Evolutionary conservation across 2,888 invertebrate species (phyloP), one percentile per base, ranked within the genome.

Genomic region (Xylota segnis): DNA sequence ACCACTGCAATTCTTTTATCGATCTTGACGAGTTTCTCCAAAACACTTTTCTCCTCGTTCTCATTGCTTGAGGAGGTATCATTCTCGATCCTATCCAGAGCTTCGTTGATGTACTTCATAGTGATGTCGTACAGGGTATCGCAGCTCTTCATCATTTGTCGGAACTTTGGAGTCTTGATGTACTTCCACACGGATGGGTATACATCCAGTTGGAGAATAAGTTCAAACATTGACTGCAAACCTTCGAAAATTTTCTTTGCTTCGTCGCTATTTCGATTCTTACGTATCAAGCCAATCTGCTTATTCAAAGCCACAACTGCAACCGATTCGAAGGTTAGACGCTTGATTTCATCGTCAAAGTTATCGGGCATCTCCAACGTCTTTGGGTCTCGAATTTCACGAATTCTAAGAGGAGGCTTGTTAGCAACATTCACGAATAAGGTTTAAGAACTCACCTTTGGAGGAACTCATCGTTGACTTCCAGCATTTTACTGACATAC

Each of bases 21-120:
- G 18, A 94, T 93, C 56, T 93, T 93, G 29, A 95, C 90, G n/a
- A 96, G 90, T 88, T 94, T 94, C 90, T 96, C 94, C 52, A 96
- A 92, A 4, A 96, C 93, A 89, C 95, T 95, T 29, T 93, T 91
- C 14, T 93, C 89, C 5, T 82, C 84, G n/a, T 88, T 14, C 0
- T 23, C 18, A 9, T 37, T 32, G 2, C 12, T 16, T 2, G 27
- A 0, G 0, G 50, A 10, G 29, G 47, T 50, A n/a, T 58, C 7
- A 0, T n/a, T 52, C 23, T 90, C 89, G 16, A 91, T 71, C 0
- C 89, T 89, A 10, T 89, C 87, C 56, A 91, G 88, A 0, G 93
- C 92, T 72, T 90, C 89, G n/a, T 91, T 89, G 6, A 93, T 90
- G 71, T 91, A 90, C 5, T 88, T 89, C 18, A 79, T 79, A 0